Conservation (phyloP, 1,140 invertebrate genomes). For the Lasaia peninsularis region DNA sequence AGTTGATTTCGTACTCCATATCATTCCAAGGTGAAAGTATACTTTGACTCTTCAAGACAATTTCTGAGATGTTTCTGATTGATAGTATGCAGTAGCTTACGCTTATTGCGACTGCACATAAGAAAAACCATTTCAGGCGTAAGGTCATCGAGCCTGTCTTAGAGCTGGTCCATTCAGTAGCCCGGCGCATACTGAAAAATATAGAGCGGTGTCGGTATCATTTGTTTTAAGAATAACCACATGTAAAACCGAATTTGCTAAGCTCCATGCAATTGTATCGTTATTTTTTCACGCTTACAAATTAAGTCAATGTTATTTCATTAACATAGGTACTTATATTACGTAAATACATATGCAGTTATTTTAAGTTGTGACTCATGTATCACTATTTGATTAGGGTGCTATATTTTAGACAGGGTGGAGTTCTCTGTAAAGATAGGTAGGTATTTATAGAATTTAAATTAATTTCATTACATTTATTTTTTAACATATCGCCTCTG, state of each 20-base stretch:
- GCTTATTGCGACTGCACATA: conserved; percentile 23
- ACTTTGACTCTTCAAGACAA: conserved; percentile 17
- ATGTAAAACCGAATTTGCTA: conserved; percentile 1
- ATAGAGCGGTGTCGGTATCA: conserved; percentile 4
- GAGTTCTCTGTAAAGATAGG: too few relatives aligned
- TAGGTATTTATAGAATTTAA: too few relatives aligned
- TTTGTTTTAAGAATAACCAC: background rate
- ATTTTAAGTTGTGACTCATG: too few relatives aligned
- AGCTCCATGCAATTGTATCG: background rate
- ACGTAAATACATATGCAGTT: too few relatives aligned
- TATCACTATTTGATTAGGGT: too few relatives aligned
- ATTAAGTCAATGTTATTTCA: background rate
- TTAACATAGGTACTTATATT: background rate
- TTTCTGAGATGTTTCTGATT: conserved; percentile 22
- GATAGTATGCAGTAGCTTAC: conserved; percentile 25
- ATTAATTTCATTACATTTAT: too few relatives aligned
- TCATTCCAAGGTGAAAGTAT: conserved; percentile 6
- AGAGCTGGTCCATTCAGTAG: background rate
- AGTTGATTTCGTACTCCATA: conserved; percentile 3
- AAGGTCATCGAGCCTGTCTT: conserved; percentile 13
- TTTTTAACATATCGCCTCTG: too few relatives aligned
- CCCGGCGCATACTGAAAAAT: conserved; percentile 25
- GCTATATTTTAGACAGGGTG: too few relatives aligned
- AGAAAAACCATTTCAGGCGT: conserved; percentile 27
- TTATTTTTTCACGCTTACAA: background rate